phyloP scores from a whole-genome alignment of 2,888 invertebrate species.

The Baccha elongata region DNA sequence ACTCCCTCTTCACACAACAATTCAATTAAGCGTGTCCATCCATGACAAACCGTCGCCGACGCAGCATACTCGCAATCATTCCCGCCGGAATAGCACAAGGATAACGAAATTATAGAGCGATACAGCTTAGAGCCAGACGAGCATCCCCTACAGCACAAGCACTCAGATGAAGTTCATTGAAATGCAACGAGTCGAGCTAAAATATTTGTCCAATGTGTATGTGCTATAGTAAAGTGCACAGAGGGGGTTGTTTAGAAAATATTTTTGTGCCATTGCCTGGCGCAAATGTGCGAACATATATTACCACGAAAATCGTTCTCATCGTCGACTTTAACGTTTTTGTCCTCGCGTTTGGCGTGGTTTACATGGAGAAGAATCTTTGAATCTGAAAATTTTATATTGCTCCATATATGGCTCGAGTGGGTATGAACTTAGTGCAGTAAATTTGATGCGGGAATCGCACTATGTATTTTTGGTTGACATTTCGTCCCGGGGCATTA shows the following conservation, averaged over 20 bases:
- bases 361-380: background rate
- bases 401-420: constrained; percentile 16
- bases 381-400: constrained; percentile 11
- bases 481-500: constrained; percentile 48
- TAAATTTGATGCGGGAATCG: constrained; percentile 43
- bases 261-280: constrained; percentile 47
- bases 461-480: constrained; percentile 32
- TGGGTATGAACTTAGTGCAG: background rate
- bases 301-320: constrained; percentile 35
- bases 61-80: constrained; percentile 36
- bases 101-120: constrained; percentile 62
- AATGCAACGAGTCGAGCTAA: constrained; percentile 48
- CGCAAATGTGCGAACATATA: constrained; percentile 60
- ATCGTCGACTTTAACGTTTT: constrained; percentile 17
- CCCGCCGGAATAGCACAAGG: constrained; percentile 38
- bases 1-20: constrained; percentile 54
- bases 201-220: constrained; percentile 38
- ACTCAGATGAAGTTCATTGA: constrained; percentile 54
- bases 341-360: constrained; percentile 33
- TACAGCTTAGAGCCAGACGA: constrained; percentile 45
- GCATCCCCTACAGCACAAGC: background rate
- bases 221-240: background rate
- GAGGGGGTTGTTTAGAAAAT: constrained; percentile 44
- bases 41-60: constrained; percentile 57
- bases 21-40: constrained; percentile 73